These are phyloP conservation scores for Serripes groenlandicus DNA, from an alignment of 2,888 invertebrate genomes.

Conservation along the genomic window DNA sequence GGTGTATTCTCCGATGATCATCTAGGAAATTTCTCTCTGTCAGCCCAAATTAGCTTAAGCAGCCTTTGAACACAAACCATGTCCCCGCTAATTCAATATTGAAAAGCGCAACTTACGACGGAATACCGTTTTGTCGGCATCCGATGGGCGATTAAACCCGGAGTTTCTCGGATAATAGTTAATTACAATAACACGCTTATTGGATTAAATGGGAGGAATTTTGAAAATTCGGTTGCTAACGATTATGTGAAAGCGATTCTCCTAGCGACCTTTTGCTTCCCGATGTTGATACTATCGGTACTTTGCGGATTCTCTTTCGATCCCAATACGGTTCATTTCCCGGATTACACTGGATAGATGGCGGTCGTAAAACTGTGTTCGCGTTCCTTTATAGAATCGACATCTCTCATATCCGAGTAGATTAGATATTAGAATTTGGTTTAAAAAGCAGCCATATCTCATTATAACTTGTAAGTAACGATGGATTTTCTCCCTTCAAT, in stretches of 20 bases:
- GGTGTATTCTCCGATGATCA: constrained; percentile 53
- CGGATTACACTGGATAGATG: constrained; percentile 16
- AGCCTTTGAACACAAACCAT: constrained; percentile 74
- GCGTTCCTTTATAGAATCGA: no score
- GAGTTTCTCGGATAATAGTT: constrained; percentile 64
- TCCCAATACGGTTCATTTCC: background rate
- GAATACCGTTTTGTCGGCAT: constrained; percentile 64
- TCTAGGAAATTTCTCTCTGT: constrained; percentile 63
- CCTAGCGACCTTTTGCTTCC: constrained; percentile 14
- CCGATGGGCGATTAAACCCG: constrained; percentile 66
- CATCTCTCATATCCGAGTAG: no score
- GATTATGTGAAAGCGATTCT: constrained; percentile 59
- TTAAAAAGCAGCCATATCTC: no score
- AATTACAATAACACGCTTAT: constrained; percentile 70
- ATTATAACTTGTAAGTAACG: no score
- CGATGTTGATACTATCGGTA: background rate
- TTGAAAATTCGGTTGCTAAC: constrained; percentile 56
- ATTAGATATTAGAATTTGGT: no score
- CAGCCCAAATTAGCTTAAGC: constrained; percentile 69
- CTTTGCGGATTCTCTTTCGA: background rate
- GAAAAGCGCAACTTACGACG: constrained; percentile 60
- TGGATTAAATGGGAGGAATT: constrained; percentile 65
- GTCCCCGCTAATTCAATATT: constrained; percentile 75
- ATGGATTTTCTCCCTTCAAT: no score
- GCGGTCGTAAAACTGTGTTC: no score